A percentile compares a stretch with the other conserved stretches of the same genome.
These are phyloP conservation scores for Watersipora subatra DNA, from an alignment of 1,140 invertebrate genomes.

Conservation along the genomic window DNA sequence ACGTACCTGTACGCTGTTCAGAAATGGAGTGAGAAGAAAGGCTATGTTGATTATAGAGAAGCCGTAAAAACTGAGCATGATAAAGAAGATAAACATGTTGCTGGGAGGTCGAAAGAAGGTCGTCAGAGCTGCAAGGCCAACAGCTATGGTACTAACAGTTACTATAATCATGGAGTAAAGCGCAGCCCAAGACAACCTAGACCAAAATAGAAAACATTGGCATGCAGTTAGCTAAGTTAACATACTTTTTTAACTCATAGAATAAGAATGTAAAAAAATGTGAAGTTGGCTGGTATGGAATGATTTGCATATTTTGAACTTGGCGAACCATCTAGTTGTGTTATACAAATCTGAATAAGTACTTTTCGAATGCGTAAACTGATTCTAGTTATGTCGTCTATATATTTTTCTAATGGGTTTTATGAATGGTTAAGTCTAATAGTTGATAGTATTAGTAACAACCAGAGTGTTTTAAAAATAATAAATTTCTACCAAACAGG, in stretches of 20 bases:
- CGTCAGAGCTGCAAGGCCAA: slow-evolving; percentile 56
- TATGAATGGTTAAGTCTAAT: too few species aligned
- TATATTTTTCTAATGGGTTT: too few species aligned
- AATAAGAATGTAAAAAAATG: not conserved
- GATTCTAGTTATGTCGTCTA: too few species aligned
- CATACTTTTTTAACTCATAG: not conserved
- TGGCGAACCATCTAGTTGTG: too few species aligned
- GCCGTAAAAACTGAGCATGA: slow-evolving; percentile 63
- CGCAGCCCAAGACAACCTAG: slow-evolving; percentile 67
- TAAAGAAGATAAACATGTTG: slow-evolving; percentile 61
- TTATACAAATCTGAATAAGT: too few species aligned
- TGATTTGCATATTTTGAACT: too few species aligned
- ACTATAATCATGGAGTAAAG: slow-evolving; percentile 54
- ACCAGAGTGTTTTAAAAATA: too few species aligned
- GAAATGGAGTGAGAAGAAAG: slow-evolving; percentile 71
- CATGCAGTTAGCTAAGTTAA: too few species aligned
- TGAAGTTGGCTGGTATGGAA: too few species aligned
- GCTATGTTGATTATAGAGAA: slow-evolving; percentile 67
- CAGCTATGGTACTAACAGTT: slow-evolving; percentile 37
- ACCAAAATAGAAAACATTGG: slow-evolving; percentile 33
- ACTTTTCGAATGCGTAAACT: too few species aligned
- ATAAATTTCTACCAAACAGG: too few species aligned
- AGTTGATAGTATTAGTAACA: too few species aligned
- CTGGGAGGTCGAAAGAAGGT: slow-evolving; percentile 62
- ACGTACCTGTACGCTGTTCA: slow-evolving; percentile 67